phyloP scores from a whole-genome alignment of 2,888 invertebrate species.

The Zhengitettix transpicula region DNA sequence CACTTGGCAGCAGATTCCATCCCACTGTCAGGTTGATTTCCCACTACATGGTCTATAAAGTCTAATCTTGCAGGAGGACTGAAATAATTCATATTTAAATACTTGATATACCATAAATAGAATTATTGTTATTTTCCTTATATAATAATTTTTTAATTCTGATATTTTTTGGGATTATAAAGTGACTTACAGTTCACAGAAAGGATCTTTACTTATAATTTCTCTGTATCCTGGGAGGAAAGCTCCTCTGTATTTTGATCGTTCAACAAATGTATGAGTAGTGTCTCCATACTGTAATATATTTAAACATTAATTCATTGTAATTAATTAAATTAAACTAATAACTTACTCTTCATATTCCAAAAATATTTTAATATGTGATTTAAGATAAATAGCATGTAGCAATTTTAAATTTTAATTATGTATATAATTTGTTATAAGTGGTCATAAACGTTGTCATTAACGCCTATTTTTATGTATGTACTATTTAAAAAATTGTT shows the following conservation, averaged over 20 bases:
- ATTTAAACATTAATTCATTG: no score
- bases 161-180: background rate
- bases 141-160: background rate
- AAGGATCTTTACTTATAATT: conserved; percentile 34
- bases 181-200: conserved; percentile 36
- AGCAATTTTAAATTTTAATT: no score
- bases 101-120: background rate
- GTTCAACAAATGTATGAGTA: conserved; percentile 86
- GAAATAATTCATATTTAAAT: conserved; percentile 15
- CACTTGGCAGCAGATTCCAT: conserved; percentile 86
- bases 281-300: conserved; percentile 80
- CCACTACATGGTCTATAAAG: conserved; percentile 93
- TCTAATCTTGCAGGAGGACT: conserved; percentile 58
- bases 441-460: no score
- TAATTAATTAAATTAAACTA: no score
- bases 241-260: conserved; percentile 60
- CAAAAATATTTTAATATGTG: no score
- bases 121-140: background rate
- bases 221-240: conserved; percentile 74
- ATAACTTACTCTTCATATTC: no score
- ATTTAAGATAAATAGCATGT: no score
- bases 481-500: no score
- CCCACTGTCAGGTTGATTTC: conserved; percentile 83
- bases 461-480: no score
- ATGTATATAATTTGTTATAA: no score